phyloP scores from a whole-genome alignment of 2,888 invertebrate species.

The Physocephala rufipes region DNA sequence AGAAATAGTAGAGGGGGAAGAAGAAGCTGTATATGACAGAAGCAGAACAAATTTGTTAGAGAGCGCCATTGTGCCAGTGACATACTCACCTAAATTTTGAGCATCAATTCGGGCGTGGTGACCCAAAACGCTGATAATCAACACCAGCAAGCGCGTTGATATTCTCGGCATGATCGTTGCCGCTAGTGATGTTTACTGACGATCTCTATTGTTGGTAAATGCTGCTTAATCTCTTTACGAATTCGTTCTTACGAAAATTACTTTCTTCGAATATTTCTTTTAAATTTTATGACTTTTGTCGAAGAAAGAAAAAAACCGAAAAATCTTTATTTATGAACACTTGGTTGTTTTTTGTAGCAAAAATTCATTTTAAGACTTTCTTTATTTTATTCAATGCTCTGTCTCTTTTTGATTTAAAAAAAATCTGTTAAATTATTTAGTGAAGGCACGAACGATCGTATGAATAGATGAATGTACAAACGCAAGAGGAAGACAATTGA shows the following conservation, averaged over 20 bases:
- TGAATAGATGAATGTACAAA: too few species aligned
- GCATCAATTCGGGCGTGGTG: constrained; percentile 55
- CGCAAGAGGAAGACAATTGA: neutral
- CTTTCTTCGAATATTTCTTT: constrained; percentile 23
- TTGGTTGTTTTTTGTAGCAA: too few species aligned
- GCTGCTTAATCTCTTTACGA: neutral
- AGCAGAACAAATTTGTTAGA: too few species aligned
- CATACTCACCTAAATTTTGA: constrained; percentile 64
- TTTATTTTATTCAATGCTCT: too few species aligned
- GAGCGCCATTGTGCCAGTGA: constrained; percentile 42
- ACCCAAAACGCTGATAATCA: constrained; percentile 51
- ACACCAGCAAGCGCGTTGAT: constrained; percentile 47
- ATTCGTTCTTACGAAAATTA: constrained; percentile 1
- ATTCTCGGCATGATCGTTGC: constrained; percentile 44
- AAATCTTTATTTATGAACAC: too few species aligned
- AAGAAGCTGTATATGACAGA: neutral
- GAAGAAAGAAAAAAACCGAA: neutral
- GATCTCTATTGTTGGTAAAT: neutral
- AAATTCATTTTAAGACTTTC: too few species aligned
- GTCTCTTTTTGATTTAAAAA: too few species aligned
- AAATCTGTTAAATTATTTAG: too few species aligned
- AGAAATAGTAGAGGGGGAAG: neutral
- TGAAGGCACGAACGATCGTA: too few species aligned
- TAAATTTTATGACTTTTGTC: constrained; percentile 38
- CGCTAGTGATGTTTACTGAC: constrained; percentile 23